Percentiles rank a stretch among this genome's conserved stretches.
Conservation (phyloP, 2,113 vertebrate genomes). For the Origma solitaria region DNA sequence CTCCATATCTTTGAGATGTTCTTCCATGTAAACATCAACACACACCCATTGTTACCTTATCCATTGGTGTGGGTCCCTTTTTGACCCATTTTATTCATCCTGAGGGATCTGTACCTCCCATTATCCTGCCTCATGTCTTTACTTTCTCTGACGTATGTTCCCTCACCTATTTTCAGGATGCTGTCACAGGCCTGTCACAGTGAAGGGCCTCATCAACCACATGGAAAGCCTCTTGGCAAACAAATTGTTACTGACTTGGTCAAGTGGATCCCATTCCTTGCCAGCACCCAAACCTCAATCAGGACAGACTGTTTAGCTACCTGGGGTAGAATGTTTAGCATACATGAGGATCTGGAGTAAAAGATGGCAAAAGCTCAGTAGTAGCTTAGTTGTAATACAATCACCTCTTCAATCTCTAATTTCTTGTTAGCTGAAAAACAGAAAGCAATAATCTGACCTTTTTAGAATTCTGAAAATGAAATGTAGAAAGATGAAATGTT, state of each 20-base stretch:
- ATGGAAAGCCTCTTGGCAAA: background rate
- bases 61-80: background rate
- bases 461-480: background rate
- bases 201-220: background rate
- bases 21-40: fast-evolving
- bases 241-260: background rate
- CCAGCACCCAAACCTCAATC: background rate
- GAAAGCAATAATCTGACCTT: background rate
- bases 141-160: background rate
- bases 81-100: background rate
- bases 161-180: background rate
- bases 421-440: background rate
- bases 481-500: background rate
- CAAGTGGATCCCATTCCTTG: background rate
- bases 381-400: background rate
- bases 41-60: background rate
- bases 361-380: background rate
- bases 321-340: background rate
- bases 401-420: background rate
- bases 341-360: background rate
- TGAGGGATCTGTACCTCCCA: background rate
- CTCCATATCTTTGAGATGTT: background rate
- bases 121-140: background rate
- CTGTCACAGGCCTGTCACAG: background rate
- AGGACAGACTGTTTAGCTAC: background rate